Percentiles rank a stretch among this genome's conserved stretches.
Conservation (phyloP, 2,113 vertebrate genomes). For the Bungarus multicinctus region DNA sequence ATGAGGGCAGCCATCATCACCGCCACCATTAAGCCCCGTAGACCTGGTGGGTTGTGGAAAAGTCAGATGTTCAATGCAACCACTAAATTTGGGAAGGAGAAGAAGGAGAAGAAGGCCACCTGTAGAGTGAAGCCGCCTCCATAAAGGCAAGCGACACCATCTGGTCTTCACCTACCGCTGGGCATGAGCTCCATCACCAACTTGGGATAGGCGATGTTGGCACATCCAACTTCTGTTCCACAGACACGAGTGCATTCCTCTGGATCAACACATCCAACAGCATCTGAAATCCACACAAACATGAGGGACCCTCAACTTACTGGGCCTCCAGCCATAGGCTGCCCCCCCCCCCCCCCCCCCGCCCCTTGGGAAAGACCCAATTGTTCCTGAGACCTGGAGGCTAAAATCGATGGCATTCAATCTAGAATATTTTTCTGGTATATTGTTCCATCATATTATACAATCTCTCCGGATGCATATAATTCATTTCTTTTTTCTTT, state of each 20-base stretch:
- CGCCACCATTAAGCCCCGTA: conserved; percentile 86
- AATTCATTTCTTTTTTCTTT: not conserved
- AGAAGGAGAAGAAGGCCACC: not conserved
- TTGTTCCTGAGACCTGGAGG: not conserved
- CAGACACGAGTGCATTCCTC: conserved; percentile 82
- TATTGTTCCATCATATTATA: not conserved
- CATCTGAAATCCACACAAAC: conserved; percentile 67
- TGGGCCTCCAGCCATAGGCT: not conserved
- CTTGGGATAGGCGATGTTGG: conserved; percentile 88
- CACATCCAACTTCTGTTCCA: conserved; percentile 82
- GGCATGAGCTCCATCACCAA: conserved; percentile 91
- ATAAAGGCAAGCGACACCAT: not conserved
- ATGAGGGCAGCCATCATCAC: conserved; percentile 90
- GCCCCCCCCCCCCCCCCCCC: too few species aligned
- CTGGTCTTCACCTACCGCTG: conserved; percentile 67
- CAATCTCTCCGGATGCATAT: not conserved
- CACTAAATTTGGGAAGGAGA: not conserved
- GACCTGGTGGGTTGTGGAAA: conserved; percentile 65
- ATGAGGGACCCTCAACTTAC: not conserved
- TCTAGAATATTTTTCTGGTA: not conserved
- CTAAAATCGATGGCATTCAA: not conserved
- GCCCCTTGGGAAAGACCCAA: not conserved
- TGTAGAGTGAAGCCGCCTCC: accelerated
- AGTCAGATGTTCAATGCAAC: not conserved
- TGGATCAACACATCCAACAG: conserved; percentile 85